Evolutionary conservation across 2,113 vertebrate genomes (phyloP).

Genomic region (Neotragus pygmaeus): DNA sequence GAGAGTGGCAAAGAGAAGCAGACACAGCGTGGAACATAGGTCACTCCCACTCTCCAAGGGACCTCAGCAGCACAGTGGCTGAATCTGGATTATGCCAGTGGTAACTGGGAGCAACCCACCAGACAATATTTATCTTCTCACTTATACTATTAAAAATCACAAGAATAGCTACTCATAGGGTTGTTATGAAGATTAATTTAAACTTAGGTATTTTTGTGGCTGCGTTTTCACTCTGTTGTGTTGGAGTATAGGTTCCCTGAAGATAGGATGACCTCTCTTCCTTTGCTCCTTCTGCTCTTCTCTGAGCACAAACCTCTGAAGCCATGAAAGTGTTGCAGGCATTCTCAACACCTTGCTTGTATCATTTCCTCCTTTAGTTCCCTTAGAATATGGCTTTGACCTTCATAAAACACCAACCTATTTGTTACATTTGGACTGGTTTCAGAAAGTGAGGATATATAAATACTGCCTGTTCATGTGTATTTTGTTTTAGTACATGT

Average conservation of each 20-base stretch:
- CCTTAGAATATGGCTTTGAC: neutral
- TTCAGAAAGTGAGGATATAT: neutral
- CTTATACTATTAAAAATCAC: neutral
- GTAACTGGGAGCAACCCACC: neutral
- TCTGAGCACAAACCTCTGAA: neutral
- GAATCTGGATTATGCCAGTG: neutral
- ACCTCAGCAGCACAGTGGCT: neutral
- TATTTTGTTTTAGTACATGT: neutral
- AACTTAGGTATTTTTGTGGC: neutral
- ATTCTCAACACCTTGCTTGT: neutral
- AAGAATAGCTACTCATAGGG: neutral
- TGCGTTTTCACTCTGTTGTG: neutral
- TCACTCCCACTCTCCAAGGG: neutral
- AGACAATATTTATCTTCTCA: neutral
- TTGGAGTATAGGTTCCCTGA: neutral
- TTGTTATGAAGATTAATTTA: neutral
- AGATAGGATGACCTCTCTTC: neutral
- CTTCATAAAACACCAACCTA: neutral
- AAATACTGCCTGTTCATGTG: neutral
- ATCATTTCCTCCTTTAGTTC: neutral
- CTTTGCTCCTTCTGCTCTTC: neutral
- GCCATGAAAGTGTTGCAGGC: accelerated
- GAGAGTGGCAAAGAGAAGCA: neutral
- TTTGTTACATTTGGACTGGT: neutral
- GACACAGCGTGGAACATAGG: neutral